Evolutionary conservation across 2,888 invertebrate genomes (phyloP).

Genomic region (Chrysina gloriosa): DNA sequence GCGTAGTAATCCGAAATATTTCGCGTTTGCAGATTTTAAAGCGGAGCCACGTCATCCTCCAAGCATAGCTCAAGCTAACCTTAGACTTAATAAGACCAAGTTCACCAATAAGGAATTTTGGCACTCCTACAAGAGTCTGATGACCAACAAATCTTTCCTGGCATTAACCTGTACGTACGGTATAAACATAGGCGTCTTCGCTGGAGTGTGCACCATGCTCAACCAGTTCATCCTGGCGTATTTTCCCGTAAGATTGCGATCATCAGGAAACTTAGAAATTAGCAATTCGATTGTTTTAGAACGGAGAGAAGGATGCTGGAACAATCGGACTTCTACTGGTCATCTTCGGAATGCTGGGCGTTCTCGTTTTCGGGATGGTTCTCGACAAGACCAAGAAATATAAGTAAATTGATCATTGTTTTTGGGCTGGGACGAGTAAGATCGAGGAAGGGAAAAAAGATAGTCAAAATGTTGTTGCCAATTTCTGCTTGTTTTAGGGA

Average conservation of each 20-base stretch:
- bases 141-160: constrained; percentile 82
- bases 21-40: constrained; percentile 67
- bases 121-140: constrained; percentile 76
- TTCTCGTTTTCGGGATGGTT: constrained; percentile 88
- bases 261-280: neutral
- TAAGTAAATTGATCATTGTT: constrained; percentile 75
- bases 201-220: constrained; percentile 92
- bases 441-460: too few species aligned
- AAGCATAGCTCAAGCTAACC: constrained; percentile 68
- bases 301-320: constrained; percentile 81
- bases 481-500: constrained; percentile 46
- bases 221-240: constrained; percentile 86
- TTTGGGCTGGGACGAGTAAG: too few species aligned
- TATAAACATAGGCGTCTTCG: constrained; percentile 93
- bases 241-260: constrained; percentile 74
- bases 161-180: constrained; percentile 87
- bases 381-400: constrained; percentile 93
- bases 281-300: constrained; percentile 57
- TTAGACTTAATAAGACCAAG: constrained; percentile 67
- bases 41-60: constrained; percentile 70
- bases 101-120: constrained; percentile 69
- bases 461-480: too few species aligned
- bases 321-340: constrained; percentile 91
- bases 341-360: constrained; percentile 91
- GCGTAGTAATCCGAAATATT: neutral